Evolutionary conservation across 2,888 invertebrate species (phyloP).

Genomic region (Leptura quadrifasciata): DNA sequence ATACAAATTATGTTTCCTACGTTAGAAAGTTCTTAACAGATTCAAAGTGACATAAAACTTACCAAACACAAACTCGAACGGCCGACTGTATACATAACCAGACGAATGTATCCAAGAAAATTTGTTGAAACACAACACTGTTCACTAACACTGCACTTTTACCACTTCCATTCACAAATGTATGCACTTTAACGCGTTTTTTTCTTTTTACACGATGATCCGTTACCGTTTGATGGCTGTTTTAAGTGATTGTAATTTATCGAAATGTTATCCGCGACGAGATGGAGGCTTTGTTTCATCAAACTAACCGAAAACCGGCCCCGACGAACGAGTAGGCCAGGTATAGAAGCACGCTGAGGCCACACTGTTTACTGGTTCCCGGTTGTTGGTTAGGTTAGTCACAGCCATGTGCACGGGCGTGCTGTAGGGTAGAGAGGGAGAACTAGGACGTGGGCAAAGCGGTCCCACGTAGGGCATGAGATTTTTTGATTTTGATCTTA

Average conservation of each 20-base stretch:
- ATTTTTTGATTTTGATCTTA: neutral
- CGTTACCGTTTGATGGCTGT: neutral
- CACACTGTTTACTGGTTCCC: constrained; percentile 43
- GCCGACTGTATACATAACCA: constrained; percentile 14
- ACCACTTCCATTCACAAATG: constrained; percentile 1
- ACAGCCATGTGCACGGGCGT: constrained; percentile 48
- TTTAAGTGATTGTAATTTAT: neutral
- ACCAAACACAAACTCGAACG: constrained; percentile 17
- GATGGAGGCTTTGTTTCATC: constrained; percentile 20
- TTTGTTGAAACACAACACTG: constrained; percentile 4
- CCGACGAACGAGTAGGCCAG: constrained; percentile 42
- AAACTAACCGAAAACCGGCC: constrained; percentile 28
- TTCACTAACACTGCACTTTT: constrained; percentile 31
- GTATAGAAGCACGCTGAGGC: constrained; percentile 43
- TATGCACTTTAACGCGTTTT: constrained; percentile 8
- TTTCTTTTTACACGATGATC: neutral
- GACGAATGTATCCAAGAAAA: neutral
- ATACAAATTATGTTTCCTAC: constrained; percentile 13
- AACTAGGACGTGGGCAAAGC: neutral
- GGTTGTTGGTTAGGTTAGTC: constrained; percentile 52
- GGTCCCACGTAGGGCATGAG: neutral
- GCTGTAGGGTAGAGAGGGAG: constrained; percentile 22
- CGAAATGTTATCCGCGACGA: constrained; percentile 14
- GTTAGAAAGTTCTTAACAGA: constrained; percentile 28
- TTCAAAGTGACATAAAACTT: constrained; percentile 28